phyloP scores from a whole-genome alignment of 2,113 vertebrate genomes.

The Ictalurus furcatus region DNA sequence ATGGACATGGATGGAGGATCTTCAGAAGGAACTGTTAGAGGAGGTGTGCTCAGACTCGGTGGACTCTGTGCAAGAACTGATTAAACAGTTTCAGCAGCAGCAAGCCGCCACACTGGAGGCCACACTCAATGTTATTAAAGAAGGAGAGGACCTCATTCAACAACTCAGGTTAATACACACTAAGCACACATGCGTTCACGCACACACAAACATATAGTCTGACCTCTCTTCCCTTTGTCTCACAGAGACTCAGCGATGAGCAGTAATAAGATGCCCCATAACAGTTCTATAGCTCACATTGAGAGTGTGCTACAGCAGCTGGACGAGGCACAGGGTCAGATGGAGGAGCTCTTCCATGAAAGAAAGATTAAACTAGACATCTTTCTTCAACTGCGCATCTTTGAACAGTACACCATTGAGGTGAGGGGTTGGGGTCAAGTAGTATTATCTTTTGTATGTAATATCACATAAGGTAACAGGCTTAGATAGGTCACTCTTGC shows the following conservation, averaged over 20 bases:
- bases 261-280: slow-evolving; percentile 93
- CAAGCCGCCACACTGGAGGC: slow-evolving; percentile 95
- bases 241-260: slow-evolving; percentile 91
- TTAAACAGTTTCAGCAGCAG: slow-evolving; percentile 98
- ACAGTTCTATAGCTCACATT: slow-evolving; percentile 95
- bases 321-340: slow-evolving; percentile 95
- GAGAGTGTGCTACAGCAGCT: slow-evolving; percentile 96
- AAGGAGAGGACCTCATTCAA: slow-evolving; percentile 96
- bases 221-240: slow-evolving; percentile 42
- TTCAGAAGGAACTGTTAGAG: slow-evolving; percentile 96
- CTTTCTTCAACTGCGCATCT: slow-evolving; percentile 94
- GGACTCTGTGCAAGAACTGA: slow-evolving; percentile 94
- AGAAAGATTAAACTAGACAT: slow-evolving; percentile 97
- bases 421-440: slow-evolving; percentile 64
- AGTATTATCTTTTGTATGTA: neutral
- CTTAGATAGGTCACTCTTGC: neutral
- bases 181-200: neutral
- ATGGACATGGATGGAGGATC: slow-evolving; percentile 99
- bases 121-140: slow-evolving; percentile 96
- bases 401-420: slow-evolving; percentile 98
- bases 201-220: slow-evolving; percentile 11
- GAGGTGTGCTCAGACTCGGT: slow-evolving; percentile 94
- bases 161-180: slow-evolving; percentile 87
- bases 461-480: neutral
- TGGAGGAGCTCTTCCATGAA: slow-evolving; percentile 98